These are phyloP conservation scores for Eurypyga helias DNA, from an alignment of 2,113 vertebrate genomes.

Conservation along the genomic window DNA sequence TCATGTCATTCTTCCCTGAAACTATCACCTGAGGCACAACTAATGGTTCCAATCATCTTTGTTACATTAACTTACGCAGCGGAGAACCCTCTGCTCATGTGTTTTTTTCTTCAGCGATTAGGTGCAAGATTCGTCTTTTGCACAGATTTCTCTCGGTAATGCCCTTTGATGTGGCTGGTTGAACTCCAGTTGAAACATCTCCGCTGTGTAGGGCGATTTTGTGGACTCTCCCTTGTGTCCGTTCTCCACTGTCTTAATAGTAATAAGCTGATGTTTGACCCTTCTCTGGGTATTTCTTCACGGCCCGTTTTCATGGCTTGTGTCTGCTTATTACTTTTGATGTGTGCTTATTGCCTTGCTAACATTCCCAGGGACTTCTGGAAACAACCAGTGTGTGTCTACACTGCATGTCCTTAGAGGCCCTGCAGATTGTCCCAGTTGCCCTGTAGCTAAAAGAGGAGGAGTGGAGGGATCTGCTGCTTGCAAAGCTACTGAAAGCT, in stretches of 20 bases:
- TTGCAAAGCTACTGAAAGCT: neutral
- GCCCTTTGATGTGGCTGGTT: neutral
- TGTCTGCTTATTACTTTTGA: neutral
- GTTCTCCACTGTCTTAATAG: neutral
- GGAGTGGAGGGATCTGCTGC: neutral
- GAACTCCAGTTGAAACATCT: neutral
- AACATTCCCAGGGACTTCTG: neutral
- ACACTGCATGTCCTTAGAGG: neutral
- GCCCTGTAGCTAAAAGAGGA: neutral
- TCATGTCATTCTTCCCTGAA: neutral
- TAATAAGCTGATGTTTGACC: neutral
- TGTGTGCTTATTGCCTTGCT: neutral
- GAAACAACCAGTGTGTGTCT: neutral
- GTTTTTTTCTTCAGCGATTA: neutral
- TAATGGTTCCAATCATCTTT: neutral
- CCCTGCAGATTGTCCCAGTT: neutral
- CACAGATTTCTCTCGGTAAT: neutral
- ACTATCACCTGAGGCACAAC: rapidly evolving
- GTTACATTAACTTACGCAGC: neutral
- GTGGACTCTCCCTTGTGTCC: neutral
- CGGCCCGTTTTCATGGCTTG: neutral
- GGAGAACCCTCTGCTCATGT: neutral
- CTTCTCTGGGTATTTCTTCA: neutral
- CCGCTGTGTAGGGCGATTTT: neutral
- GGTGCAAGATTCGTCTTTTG: neutral